Base-by-base conservation (phyloP, 1,140 invertebrate species). In the Rhyacophila brunnea region DNA sequence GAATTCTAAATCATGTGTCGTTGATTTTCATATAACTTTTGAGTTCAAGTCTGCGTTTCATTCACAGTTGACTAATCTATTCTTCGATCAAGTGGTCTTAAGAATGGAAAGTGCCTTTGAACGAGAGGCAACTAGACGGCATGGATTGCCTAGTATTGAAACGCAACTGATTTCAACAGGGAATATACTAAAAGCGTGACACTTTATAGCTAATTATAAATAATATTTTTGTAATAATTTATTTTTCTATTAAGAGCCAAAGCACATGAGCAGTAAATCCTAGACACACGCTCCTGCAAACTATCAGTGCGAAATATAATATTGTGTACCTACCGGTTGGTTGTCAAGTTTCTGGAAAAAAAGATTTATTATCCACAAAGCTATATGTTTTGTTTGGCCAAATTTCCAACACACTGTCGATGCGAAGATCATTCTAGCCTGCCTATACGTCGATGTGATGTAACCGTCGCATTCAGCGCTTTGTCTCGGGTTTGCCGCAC, bases 51-150 rank as follows among this genome's bases (percentile, higher is more conserved):
- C 92, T 0, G 69, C 82, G 0, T 71, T 98, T 32, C 90, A 96
- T 74, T 93, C 94, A 17, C 86, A 95, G 66, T 70, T 99, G 47
- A 88, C 95, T 0, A 88, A 93, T 76, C 80, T 97, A 64, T 96
- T 99, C 74, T 99, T 99, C 74, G 95, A 98, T 74, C 89, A 97
- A 80, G 87, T 99, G 40, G 95, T 96, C 7, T 81, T 89, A 69
- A 90, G 94, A 79, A 99, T 98, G 93, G 95, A 98, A 70, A 85
- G 85, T 64, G 93, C 95, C 4, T 99, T 99, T 74, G 83, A 96
- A 7, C 79, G 83, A 58, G 90, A 97, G 78, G 95, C 93, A 1
- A 75, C 83, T 57, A 78, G 73, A 58, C 74, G 94, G 58, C 92
- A 90, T 74, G 96, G 96, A 0, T 81, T 80, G 66, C 83, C 89